Conservation (phyloP, 2,888 invertebrate genomes). For the Diadegma fenestrale region DNA sequence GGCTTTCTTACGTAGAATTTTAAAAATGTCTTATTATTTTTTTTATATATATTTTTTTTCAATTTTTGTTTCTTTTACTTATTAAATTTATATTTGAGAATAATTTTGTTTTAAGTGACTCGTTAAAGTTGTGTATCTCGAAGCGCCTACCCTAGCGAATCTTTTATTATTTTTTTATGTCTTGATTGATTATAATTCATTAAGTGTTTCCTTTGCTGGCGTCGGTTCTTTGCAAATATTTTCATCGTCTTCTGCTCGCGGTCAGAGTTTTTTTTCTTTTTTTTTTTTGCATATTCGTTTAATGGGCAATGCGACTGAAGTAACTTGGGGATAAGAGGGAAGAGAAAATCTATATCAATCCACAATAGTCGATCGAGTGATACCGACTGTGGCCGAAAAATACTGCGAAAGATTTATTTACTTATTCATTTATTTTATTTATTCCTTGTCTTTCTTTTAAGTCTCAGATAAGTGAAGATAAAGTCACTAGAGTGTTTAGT, state of each 20-base stretch:
- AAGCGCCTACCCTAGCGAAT: constrained; percentile 84
- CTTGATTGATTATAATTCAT: constrained; percentile 70
- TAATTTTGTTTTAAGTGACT: constrained; percentile 77
- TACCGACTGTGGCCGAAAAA: constrained; percentile 65
- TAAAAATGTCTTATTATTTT: constrained; percentile 71
- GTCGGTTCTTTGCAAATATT: constrained; percentile 52
- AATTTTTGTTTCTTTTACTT: constrained; percentile 49
- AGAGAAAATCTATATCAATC: constrained; percentile 62
- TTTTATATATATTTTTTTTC: constrained; percentile 9
- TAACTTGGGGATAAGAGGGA: constrained; percentile 45
- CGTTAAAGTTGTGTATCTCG: constrained; percentile 80
- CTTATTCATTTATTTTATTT: constrained; percentile 59
- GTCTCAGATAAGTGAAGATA: constrained; percentile 70
- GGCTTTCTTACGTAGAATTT: constrained; percentile 82
- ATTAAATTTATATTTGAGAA: constrained; percentile 66
- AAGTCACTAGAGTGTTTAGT: constrained; percentile 61
- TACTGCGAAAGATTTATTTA: constrained; percentile 67
- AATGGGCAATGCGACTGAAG: constrained; percentile 62
- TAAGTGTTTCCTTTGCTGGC: constrained; percentile 55
- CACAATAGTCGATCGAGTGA: constrained; percentile 61
- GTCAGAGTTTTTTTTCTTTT: constrained; percentile 32
- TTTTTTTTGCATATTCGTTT: constrained; percentile 15
- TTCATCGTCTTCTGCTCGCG: constrained; percentile 54
- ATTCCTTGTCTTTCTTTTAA: constrained; percentile 52
- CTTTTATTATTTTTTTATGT: constrained; percentile 67